Evolutionary conservation across 2,888 invertebrate genomes (phyloP).

Genomic region (Oscheius sp.): DNA sequence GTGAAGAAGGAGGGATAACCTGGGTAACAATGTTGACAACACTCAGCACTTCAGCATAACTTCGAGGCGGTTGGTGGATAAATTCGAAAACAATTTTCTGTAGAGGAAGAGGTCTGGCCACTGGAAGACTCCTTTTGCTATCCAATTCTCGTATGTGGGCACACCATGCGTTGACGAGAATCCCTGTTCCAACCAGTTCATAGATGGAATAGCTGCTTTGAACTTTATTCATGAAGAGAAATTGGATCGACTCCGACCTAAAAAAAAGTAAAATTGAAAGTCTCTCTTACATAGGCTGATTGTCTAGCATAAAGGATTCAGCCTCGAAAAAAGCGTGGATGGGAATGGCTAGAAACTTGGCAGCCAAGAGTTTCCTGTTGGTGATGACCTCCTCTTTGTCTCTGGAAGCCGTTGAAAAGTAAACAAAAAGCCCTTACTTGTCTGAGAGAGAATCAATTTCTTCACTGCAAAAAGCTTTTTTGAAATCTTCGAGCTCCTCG

Average conservation of each 20-base stretch:
- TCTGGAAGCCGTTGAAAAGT: conserved; percentile 31
- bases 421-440: conserved; percentile 19
- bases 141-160: conserved; percentile 21
- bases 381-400: conserved; percentile 56
- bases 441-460: conserved; percentile 46
- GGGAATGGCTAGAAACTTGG: conserved; percentile 62
- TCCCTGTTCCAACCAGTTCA: conserved; percentile 57
- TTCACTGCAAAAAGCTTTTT: conserved; percentile 51
- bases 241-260: conserved; percentile 18
- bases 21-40: conserved; percentile 25
- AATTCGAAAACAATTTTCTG: conserved; percentile 1
- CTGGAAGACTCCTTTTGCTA: neutral
- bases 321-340: conserved; percentile 44
- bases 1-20: conserved; percentile 25
- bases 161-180: conserved; percentile 60
- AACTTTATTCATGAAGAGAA: conserved; percentile 11
- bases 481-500: conserved; percentile 4
- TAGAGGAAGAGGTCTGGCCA: neutral
- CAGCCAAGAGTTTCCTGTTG: conserved; percentile 61
- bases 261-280: neutral
- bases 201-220: conserved; percentile 46
- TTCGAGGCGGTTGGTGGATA: conserved; percentile 5
- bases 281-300: conserved; percentile 32
- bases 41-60: conserved; percentile 22
- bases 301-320: conserved; percentile 38